These are phyloP conservation scores for Catharus ustulatus DNA, from an alignment of 2,797 vertebrate species.

Conservation along the genomic window DNA sequence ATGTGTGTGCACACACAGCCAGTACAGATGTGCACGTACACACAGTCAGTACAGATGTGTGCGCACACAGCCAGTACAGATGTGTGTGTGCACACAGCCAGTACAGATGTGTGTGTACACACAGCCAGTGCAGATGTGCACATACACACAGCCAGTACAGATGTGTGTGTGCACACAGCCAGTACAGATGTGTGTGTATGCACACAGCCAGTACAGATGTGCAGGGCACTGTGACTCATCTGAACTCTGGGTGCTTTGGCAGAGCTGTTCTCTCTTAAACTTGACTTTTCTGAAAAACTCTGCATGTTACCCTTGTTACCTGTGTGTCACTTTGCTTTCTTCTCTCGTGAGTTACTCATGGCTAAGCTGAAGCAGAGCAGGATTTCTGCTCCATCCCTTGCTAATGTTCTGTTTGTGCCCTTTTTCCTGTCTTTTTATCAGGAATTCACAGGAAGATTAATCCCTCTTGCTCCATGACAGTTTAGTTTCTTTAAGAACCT, in stretches of 20 bases:
- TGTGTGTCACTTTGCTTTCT: not conserved
- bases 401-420: not conserved
- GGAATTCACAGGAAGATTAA: conserved; percentile 26
- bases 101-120: no score
- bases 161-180: not conserved
- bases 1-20: no score
- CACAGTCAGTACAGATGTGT: no score
- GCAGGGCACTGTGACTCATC: not conserved
- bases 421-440: not conserved
- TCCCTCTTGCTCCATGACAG: conserved; percentile 41
- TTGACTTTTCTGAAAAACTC: not conserved
- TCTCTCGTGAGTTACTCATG: not conserved
- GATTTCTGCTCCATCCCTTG: not conserved
- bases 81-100: no score
- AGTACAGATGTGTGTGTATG: no score
- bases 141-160: not conserved
- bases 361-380: not conserved
- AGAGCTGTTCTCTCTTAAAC: not conserved
- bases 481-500: conserved; percentile 61
- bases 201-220: not conserved
- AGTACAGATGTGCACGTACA: no score
- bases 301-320: not conserved
- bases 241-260: not conserved
- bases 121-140: no score
- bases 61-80: no score